Conservation (phyloP, 2,888 invertebrate genomes). For the Ectobius pallidus region DNA sequence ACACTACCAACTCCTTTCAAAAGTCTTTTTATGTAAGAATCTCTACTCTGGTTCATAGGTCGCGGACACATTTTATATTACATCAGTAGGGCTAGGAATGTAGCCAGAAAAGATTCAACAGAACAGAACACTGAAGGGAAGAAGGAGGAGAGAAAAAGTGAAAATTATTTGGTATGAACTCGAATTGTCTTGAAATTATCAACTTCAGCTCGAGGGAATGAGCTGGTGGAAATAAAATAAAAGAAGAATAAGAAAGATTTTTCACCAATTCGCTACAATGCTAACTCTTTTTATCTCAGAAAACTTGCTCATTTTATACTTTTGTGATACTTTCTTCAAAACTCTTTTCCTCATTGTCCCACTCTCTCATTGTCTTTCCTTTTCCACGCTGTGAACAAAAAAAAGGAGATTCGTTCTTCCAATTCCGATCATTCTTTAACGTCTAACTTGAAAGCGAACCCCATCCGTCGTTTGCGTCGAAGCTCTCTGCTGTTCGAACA, state of each 20-base stretch:
- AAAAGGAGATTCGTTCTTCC: conserved; percentile 13
- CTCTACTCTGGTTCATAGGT: neutral
- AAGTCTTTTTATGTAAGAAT: neutral
- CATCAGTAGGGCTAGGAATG: neutral
- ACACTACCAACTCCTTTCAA: neutral
- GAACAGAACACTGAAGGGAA: neutral
- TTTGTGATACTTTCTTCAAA: conserved; percentile 35
- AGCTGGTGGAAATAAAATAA: no score
- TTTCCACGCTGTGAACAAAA: no score
- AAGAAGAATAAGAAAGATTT: neutral
- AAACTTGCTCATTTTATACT: conserved; percentile 39
- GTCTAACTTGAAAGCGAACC: conserved; percentile 24
- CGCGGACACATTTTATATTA: conserved; percentile 3
- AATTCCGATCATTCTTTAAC: conserved; percentile 37
- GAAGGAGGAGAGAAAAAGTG: conserved; percentile 22
- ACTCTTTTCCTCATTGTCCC: conserved; percentile 25
- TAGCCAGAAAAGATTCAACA: neutral
- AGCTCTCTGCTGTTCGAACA: no score
- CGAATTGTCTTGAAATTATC: conserved; percentile 40
- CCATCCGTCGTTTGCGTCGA: conserved; percentile 19
- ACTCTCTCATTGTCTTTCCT: no score
- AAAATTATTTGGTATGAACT: conserved; percentile 37
- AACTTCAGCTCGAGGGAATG: conserved; percentile 13
- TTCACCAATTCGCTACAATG: conserved; percentile 12
- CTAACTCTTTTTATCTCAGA: conserved; percentile 28